These are phyloP conservation scores for Dolichallabes microphthalmus DNA, from an alignment of 2,113 vertebrate genomes.

Conservation along the genomic window DNA sequence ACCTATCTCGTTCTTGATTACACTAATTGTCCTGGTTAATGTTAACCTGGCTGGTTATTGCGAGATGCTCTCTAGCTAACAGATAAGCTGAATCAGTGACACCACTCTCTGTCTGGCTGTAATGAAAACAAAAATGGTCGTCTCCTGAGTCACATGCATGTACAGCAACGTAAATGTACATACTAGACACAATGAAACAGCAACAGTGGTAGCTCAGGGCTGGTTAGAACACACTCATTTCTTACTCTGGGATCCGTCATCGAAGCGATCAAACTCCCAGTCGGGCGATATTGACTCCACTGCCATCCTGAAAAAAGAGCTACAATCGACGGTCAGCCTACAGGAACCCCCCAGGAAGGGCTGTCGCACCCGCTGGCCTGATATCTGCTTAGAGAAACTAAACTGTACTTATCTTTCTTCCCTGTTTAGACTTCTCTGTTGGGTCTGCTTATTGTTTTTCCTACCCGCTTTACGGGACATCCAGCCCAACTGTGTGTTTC, in stretches of 20 bases:
- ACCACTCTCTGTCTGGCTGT: not conserved
- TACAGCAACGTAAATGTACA: not conserved
- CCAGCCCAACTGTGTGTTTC: not conserved
- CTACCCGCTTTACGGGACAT: not conserved
- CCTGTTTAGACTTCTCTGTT: not conserved
- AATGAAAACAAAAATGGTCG: not conserved
- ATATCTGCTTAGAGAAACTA: not conserved
- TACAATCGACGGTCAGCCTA: not conserved
- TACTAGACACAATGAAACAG: not conserved
- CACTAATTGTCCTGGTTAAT: not conserved
- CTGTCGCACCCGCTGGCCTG: not conserved
- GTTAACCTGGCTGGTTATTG: not conserved
- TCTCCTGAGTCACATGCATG: not conserved
- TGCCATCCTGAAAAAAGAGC: slow-evolving; percentile 72
- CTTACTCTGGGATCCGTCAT: slow-evolving; percentile 97
- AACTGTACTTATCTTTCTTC: not conserved
- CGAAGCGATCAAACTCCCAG: slow-evolving; percentile 96
- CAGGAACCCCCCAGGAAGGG: slow-evolving; percentile 27
- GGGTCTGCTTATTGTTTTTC: not conserved
- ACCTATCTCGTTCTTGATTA: not conserved
- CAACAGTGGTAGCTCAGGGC: not conserved
- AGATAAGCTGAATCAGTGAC: not conserved
- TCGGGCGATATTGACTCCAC: slow-evolving; percentile 87
- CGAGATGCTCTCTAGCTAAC: not conserved
- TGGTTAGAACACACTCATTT: not conserved